Conservation (phyloP, 2,888 invertebrate genomes). For the Drosophila lutescens region DNA sequence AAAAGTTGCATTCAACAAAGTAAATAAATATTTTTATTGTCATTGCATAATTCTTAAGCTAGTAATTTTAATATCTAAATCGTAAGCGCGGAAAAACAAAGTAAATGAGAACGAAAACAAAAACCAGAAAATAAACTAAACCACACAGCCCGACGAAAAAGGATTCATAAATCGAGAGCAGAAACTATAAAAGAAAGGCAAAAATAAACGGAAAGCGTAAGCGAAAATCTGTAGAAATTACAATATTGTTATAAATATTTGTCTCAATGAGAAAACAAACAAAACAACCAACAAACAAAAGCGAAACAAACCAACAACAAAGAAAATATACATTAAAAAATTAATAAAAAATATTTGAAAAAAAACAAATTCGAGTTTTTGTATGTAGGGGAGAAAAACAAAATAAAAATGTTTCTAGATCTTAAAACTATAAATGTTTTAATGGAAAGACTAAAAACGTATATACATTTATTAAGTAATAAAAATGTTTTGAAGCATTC, state of each 20-base stretch:
- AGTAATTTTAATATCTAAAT: slow-evolving; percentile 74
- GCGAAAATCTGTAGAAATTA: slow-evolving; percentile 64
- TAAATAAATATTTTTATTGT: slow-evolving; percentile 74
- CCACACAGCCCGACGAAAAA: slow-evolving; percentile 38
- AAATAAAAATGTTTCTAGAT: no score
- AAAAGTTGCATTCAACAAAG: slow-evolving; percentile 41
- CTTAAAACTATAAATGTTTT: no score
- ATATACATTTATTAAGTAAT: no score
- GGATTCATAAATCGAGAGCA: slow-evolving; percentile 45
- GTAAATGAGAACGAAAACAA: slow-evolving; percentile 40
- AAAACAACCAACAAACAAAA: slow-evolving; percentile 33
- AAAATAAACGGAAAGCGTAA: slow-evolving; percentile 11
- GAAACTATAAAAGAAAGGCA: slow-evolving; percentile 25
- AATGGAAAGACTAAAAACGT: no score
- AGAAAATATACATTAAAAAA: slow-evolving; percentile 45
- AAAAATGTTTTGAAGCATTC: no score
- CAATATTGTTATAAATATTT: slow-evolving; percentile 80
- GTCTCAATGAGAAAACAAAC: slow-evolving; percentile 74
- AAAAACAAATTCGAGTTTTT: slow-evolving; percentile 18
- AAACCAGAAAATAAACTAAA: no score
- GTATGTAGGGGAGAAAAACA: background rate
- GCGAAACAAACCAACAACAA: slow-evolving; percentile 40
- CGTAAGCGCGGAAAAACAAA: slow-evolving; percentile 66
- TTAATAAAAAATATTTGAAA: slow-evolving; percentile 50
- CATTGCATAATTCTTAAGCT: slow-evolving; percentile 78